Evolutionary conservation across 2,113 vertebrate species (phyloP).

Genomic region (Marmota monax): DNA sequence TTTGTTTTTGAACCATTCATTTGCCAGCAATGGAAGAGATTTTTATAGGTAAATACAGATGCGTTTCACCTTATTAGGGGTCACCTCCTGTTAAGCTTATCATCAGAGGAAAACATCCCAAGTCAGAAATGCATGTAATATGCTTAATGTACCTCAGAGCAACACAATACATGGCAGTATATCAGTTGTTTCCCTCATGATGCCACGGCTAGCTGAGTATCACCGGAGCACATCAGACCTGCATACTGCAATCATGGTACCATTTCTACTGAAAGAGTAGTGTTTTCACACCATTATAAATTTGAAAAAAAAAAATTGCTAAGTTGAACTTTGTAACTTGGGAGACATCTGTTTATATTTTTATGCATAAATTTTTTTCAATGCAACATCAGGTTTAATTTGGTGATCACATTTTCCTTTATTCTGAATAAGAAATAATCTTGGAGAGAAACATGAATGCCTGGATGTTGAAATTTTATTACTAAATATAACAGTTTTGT

Average conservation of each 20-base stretch:
- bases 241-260: not conserved
- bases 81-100: not conserved
- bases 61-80: not conserved
- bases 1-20: not conserved
- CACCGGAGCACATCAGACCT: not conserved
- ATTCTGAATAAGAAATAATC: slow-evolving; percentile 48
- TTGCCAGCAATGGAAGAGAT: slow-evolving; percentile 54
- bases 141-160: not conserved
- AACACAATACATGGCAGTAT: not conserved
- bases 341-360: not conserved
- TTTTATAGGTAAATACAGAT: slow-evolving; percentile 30
- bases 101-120: too few species aligned
- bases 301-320: not conserved
- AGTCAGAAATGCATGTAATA: not conserved
- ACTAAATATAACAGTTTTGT: not conserved
- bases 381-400: not conserved
- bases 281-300: not conserved
- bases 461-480: not conserved
- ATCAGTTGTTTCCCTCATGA: not conserved
- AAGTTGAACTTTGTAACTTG: not conserved
- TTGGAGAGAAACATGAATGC: not conserved
- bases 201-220: too few species aligned
- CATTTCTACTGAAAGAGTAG: not conserved
- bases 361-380: not conserved
- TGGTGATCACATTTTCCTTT: not conserved